Base-by-base conservation (phyloP, 1,140 invertebrate genomes). In the Achroia grisella region DNA sequence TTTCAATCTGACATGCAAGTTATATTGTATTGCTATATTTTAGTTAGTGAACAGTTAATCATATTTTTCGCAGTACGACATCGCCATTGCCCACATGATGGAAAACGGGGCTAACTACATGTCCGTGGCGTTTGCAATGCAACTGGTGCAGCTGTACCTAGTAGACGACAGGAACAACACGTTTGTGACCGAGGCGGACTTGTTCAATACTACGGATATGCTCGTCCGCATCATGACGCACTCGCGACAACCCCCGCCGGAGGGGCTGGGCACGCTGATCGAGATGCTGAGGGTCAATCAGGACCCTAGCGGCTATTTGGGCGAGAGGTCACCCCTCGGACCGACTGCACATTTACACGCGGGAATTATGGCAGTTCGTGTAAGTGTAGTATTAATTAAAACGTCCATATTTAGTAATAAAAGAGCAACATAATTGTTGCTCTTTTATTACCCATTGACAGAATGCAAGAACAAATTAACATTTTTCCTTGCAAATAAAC, bases 321-420 rank as follows among this genome's bases (percentile, higher is more conserved):
- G 89, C 0, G 94, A 96, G 52, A 86, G 94, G 56, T 89, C 90
- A 5, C 88, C 92, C 0, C 44, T 80, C 17, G 93, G 92, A 32
- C 93, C 95, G 0, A 93, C 94, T 1, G 91, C 94, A 11, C 96
- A 98, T 71, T 97, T 98, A 69, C 95, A 98, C 78, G 94, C 95
- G 48, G 96, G 96, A 35, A 96, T 98, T 64, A 86, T 92, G 53
- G 93, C 94, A 88, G 93, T 93, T 14, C 86, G 90, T 80, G 90
- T 90, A 82, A 85, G 85, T 82, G 61, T n/a, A n/a, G n/a, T n/a
- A n/a, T n/a, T n/a, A n/a, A n/a, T n/a, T n/a, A n/a, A n/a, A n/a
- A n/a, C n/a, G n/a, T n/a, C n/a, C n/a, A n/a, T n/a, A n/a, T n/a
- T n/a, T n/a, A n/a, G n/a, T n/a, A n/a, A n/a, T n/a, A n/a, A n/a